phyloP scores from a whole-genome alignment of 2,797 vertebrate genomes.

The Poeciliopsis paucimaculata region DNA sequence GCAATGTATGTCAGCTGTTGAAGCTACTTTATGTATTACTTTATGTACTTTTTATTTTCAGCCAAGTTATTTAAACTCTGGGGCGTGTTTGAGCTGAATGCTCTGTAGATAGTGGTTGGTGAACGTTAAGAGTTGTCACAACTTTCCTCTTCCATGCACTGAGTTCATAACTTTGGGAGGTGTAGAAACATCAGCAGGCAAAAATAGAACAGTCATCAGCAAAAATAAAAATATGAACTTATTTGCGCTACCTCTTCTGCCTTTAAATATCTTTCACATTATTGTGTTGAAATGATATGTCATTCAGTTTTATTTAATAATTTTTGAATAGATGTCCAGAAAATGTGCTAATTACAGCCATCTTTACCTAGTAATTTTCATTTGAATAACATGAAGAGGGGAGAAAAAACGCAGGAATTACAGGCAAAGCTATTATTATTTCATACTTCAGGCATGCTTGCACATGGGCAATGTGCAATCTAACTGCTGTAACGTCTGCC shows the following conservation, averaged over 20 bases:
- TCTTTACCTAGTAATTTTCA: constrained; percentile 43
- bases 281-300: background rate
- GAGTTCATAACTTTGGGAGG: background rate
- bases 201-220: background rate
- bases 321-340: constrained; percentile 19
- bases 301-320: background rate
- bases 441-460: constrained; percentile 50
- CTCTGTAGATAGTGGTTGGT: background rate
- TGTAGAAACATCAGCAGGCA: background rate
- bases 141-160: background rate
- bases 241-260: background rate
- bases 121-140: background rate
- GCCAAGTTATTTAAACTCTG: background rate
- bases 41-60: background rate
- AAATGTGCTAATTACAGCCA: background rate
- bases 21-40: background rate
- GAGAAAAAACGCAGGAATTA: constrained; percentile 37
- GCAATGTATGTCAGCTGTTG: background rate
- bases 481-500: constrained; percentile 49
- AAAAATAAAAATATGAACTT: background rate
- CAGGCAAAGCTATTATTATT: constrained; percentile 57
- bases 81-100: background rate
- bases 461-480: constrained; percentile 47
- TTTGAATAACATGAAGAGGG: constrained; percentile 42
- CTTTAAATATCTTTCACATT: background rate